Percentiles rank a stretch among this genome's conserved stretches.
Evolutionary conservation across 2,888 invertebrate species (phyloP).

Genomic region (Tuta absoluta): DNA sequence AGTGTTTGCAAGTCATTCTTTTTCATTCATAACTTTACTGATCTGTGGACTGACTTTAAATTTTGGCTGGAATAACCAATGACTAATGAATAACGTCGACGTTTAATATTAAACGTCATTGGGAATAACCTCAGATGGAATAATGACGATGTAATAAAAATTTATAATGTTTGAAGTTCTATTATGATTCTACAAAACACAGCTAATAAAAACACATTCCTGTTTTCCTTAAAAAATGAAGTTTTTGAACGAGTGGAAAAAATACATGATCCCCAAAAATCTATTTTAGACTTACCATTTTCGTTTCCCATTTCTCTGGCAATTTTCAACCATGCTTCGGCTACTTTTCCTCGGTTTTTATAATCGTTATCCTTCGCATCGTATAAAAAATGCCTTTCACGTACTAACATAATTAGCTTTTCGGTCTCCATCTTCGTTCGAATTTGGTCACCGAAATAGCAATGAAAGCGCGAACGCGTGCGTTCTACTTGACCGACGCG

Average conservation of each 20-base stretch:
- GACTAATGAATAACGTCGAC: too few species aligned
- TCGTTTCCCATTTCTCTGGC: slow-evolving; percentile 25
- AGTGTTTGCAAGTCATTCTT: too few species aligned
- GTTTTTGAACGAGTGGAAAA: slow-evolving; percentile 7
- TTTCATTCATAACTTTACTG: too few species aligned
- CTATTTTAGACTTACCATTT: slow-evolving; percentile 25
- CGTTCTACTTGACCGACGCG: slow-evolving; percentile 24
- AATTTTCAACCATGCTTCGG: slow-evolving; percentile 33
- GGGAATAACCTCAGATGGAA: too few species aligned
- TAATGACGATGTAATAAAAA: too few species aligned
- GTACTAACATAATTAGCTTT: slow-evolving; percentile 25
- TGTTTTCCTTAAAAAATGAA: too few species aligned
- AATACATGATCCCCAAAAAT: slow-evolving; percentile 12
- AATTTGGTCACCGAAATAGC: slow-evolving; percentile 9
- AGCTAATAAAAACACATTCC: too few species aligned
- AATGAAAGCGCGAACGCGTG: slow-evolving; percentile 22
- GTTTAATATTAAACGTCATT: too few species aligned
- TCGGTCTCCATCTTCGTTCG: background rate
- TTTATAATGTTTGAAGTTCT: too few species aligned
- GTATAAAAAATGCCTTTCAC: slow-evolving; percentile 27
- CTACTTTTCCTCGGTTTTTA: slow-evolving; percentile 33
- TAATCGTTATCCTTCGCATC: slow-evolving; percentile 34
- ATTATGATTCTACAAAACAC: too few species aligned
- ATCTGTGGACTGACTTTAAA: too few species aligned
- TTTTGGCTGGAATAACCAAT: too few species aligned